phyloP scores from a whole-genome alignment of 1,140 invertebrate genomes.

The Trissolcus basalis region DNA sequence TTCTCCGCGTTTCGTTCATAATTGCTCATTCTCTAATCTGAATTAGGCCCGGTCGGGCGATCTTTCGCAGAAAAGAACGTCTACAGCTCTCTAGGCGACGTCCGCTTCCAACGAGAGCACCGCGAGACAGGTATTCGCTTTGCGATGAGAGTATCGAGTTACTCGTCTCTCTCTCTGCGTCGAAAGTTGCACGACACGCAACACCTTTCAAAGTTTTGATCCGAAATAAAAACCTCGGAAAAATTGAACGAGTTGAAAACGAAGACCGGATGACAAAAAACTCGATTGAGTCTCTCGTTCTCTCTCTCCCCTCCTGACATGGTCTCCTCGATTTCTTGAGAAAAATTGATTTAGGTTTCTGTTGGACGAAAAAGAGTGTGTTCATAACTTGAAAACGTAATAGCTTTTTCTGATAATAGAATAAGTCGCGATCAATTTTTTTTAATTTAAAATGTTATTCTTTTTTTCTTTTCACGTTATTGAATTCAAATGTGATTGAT shows the following conservation, averaged over 20 bases:
- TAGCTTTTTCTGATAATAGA: too few species aligned
- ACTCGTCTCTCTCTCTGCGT: constrained; percentile 25
- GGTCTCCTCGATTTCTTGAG: too few species aligned
- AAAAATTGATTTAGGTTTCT: too few species aligned
- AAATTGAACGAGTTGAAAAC: constrained; percentile 37
- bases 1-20: constrained; percentile 7
- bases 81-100: too few species aligned
- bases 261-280: constrained; percentile 7
- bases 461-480: too few species aligned
- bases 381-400: too few species aligned
- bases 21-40: constrained; percentile 34
- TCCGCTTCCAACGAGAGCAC: constrained; percentile 2
- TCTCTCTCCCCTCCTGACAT: neutral
- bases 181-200: constrained; percentile 51
- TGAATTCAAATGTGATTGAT: too few species aligned
- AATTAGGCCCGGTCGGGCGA: constrained; percentile 26
- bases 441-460: too few species aligned
- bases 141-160: constrained; percentile 49
- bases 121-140: constrained; percentile 27
- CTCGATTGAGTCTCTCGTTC: constrained; percentile 5
- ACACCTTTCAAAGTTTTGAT: constrained; percentile 43
- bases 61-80: constrained; percentile 30
- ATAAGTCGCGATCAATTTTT: too few species aligned
- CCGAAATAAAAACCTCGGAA: constrained; percentile 35
- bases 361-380: too few species aligned